These are phyloP conservation scores for Crocidura indochinensis DNA, from an alignment of 2,797 vertebrate species.

Conservation along the genomic window DNA sequence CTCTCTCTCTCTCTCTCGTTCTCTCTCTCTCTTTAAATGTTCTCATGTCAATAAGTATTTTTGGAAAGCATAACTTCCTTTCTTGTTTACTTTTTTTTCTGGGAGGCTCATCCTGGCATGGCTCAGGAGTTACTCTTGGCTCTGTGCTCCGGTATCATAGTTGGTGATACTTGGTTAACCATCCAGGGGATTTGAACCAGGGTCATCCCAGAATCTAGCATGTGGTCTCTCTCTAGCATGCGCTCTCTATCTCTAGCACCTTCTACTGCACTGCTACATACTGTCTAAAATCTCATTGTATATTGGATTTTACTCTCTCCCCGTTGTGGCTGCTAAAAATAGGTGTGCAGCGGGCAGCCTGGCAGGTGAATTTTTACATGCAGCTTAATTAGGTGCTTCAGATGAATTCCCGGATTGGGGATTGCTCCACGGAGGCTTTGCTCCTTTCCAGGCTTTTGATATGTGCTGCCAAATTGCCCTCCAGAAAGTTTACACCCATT, in stretches of 20 bases:
- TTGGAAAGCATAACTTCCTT: no score
- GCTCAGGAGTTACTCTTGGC: no score
- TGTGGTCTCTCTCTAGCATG: neutral
- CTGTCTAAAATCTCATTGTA: neutral
- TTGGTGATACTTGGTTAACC: no score
- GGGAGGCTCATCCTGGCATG: no score
- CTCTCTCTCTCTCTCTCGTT: no score
- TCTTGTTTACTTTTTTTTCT: no score
- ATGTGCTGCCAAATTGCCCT: neutral
- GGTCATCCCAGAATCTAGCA: no score
- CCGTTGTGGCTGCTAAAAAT: neutral
- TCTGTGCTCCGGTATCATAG: no score
- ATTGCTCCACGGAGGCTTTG: neutral
- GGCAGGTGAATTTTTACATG: neutral
- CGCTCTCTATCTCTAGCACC: neutral
- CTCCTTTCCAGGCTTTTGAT: neutral
- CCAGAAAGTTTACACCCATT: neutral
- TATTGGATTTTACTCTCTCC: neutral
- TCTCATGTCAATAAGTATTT: neutral
- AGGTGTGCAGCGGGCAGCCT: neutral
- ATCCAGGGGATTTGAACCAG: no score
- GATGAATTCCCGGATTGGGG: neutral
- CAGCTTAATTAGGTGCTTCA: conserved; percentile 6
- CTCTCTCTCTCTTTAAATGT: neutral
- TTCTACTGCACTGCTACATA: neutral